Evolutionary conservation across 1,140 invertebrate species (phyloP), one percentile per base, ranked within the genome.

Genomic region (Dryas iulia): DNA sequence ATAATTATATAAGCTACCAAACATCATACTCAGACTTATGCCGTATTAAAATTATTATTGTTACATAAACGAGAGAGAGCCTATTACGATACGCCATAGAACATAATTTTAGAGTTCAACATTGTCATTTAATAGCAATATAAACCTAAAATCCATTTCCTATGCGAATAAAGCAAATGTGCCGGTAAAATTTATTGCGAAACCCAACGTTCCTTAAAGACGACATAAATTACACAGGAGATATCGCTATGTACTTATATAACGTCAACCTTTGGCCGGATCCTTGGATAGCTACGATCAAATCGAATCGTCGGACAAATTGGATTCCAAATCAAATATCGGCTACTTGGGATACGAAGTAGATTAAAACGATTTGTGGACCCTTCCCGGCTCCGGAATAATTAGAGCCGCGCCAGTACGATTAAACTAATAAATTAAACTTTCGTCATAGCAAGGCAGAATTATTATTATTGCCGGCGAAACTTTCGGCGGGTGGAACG

Each of bases 351-450:
- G 23, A 54, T 25, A 39, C n/a, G 59, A 21, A 54, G 14, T 53
- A 65, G 57, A 69, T 69, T 64, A 64, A 69, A 69, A 35, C 57
- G 33, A 47, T 35, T 59, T 1, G 14, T 26, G 56, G 56, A 61
- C 58, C 62, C 61, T 30, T 31, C 69, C 72, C 26, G 68, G 59
- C 74, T 66, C 63, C 68, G 57, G 74, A 73, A 82, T 84, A 87
- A 91, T 89, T 89, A 84, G 85, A 83, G 75, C 77, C 58, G 71
- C 74, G 75, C 82, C 83, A 87, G 77, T 83, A 65, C 80, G 86
- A 89, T 89, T 88, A 87, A 88, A 89, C 84, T 87, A 89, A 91
- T 89, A 89, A 88, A 84, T 90, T 87, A 89, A 90, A 91, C 83
- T 91, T 89, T 86, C 82, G 79, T 87, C 86, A 84, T 86, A 86